phyloP scores from a whole-genome alignment of 1,140 invertebrate genomes.

The Drosophila arawakana region DNA sequence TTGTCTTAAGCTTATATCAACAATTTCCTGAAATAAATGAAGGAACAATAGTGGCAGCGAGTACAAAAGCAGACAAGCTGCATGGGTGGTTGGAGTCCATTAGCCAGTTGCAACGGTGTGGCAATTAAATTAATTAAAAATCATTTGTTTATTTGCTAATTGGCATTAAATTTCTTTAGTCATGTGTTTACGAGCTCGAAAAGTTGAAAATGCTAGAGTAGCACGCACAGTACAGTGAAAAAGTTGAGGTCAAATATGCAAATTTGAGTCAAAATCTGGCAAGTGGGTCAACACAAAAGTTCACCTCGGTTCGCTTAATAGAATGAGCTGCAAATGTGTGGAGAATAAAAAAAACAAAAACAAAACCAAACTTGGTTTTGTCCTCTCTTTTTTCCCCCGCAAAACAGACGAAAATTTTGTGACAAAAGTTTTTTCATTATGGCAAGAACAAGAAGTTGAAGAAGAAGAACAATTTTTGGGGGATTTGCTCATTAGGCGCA shows the following conservation, averaged over 20 bases:
- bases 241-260: constrained; percentile 32
- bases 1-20: constrained; percentile 57
- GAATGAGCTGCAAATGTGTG: constrained; percentile 21
- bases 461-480: not conserved
- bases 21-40: constrained; percentile 11
- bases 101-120: constrained; percentile 1
- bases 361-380: not conserved
- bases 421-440: constrained; percentile 44
- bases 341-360: constrained; percentile 5
- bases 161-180: constrained; percentile 58
- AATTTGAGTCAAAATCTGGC: constrained; percentile 28
- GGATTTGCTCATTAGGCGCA: constrained; percentile 35
- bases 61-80: not conserved
- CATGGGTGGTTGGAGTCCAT: not conserved
- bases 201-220: not conserved
- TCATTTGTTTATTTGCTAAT: constrained; percentile 60
- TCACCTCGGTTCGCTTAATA: not conserved
- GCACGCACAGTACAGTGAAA: not conserved
- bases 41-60: not conserved
- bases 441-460: constrained; percentile 19
- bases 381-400: not conserved
- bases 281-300: constrained; percentile 35
- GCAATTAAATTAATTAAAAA: constrained; percentile 75
- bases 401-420: constrained; percentile 2
- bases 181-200: constrained; percentile 39